A percentile compares a stretch with the other conserved stretches of the same genome.
Evolutionary conservation across 2,888 invertebrate genomes (phyloP).

Genomic region (Sarcophaga rosellei): DNA sequence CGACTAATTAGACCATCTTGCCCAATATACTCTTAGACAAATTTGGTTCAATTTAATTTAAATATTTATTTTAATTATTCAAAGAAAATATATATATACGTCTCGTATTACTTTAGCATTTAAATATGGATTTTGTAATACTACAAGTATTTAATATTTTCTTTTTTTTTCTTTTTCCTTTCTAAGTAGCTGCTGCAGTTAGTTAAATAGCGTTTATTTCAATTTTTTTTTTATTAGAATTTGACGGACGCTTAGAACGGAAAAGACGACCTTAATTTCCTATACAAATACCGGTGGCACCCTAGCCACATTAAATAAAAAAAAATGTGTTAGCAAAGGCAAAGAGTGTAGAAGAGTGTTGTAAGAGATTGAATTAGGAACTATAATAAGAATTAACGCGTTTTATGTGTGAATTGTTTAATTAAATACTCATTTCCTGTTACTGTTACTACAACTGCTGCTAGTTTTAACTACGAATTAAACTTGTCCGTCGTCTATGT

Average conservation of each 20-base stretch:
- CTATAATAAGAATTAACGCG: conserved; percentile 1
- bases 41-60: no score
- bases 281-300: conserved; percentile 17
- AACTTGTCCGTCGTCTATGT: not conserved
- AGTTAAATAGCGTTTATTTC: not conserved
- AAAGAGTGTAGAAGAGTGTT: no score
- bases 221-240: conserved; percentile 34
- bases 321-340: no score
- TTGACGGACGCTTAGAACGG: conserved; percentile 47
- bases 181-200: no score
- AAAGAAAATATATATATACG: no score
- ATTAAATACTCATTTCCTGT: conserved; percentile 61
- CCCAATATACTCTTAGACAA: no score
- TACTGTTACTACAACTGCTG: conserved; percentile 38
- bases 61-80: no score
- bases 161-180: not conserved
- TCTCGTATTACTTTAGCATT: no score
- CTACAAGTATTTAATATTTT: not conserved
- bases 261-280: conserved; percentile 63
- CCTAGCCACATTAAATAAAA: not conserved
- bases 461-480: not conserved
- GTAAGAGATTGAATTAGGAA: not conserved
- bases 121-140: no score
- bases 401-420: conserved; percentile 60
- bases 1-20: no score